phyloP scores from a whole-genome alignment of 2,888 invertebrate species.

The Lithophane semibrunnea region DNA sequence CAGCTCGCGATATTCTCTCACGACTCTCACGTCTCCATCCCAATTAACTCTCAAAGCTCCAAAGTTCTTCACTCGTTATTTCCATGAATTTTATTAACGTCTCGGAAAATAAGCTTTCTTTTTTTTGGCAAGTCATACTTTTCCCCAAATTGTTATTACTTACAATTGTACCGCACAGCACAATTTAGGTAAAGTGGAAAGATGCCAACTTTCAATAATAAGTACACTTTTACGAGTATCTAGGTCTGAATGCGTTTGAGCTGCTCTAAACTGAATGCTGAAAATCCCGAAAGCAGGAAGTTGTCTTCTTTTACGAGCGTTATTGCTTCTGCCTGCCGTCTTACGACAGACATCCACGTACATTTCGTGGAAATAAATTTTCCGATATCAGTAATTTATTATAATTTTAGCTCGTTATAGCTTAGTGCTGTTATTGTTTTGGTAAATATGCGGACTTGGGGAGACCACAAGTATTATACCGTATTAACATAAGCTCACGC shows the following conservation, averaged over 20 bases:
- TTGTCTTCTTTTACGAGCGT: slow-evolving; percentile 68
- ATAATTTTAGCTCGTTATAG: slow-evolving; percentile 47
- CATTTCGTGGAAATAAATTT: slow-evolving; percentile 46
- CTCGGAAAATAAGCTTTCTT: slow-evolving; percentile 64
- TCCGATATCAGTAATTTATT: slow-evolving; percentile 55
- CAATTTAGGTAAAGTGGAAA: slow-evolving; percentile 80
- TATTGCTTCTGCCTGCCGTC: slow-evolving; percentile 61
- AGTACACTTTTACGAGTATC: slow-evolving; percentile 69
- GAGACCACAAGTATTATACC: slow-evolving; percentile 35
- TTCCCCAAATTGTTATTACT: slow-evolving; percentile 75
- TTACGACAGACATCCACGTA: slow-evolving; percentile 36
- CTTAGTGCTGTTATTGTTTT: slow-evolving; percentile 51
- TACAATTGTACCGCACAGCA: slow-evolving; percentile 73
- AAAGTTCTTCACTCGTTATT: slow-evolving; percentile 61
- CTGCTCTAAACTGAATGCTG: slow-evolving; percentile 67
- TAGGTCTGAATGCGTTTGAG: slow-evolving; percentile 66
- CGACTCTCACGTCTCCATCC: slow-evolving; percentile 66
- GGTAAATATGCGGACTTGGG: slow-evolving; percentile 49
- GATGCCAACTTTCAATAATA: slow-evolving; percentile 81
- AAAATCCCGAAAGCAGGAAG: slow-evolving; percentile 67
- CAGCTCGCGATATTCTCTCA: slow-evolving; percentile 71
- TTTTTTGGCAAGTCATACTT: slow-evolving; percentile 73
- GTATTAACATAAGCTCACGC: slow-evolving; percentile 43
- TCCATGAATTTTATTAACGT: slow-evolving; percentile 68
- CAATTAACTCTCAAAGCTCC: slow-evolving; percentile 72